Base-by-base conservation (phyloP, 2,888 invertebrate species). In the Apamea crenata region DNA sequence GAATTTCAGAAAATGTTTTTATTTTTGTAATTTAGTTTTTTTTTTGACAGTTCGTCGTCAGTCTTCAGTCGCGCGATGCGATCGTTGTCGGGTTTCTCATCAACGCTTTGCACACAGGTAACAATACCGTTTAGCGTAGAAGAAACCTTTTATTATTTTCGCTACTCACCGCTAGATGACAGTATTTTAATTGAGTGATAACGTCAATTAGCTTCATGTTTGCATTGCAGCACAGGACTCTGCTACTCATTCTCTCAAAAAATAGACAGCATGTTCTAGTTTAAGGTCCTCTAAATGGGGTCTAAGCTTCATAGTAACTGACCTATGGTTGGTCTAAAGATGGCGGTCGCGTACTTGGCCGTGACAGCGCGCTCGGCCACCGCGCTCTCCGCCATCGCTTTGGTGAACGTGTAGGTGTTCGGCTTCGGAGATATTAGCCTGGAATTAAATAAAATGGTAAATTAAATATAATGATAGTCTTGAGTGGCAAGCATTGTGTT, bases 381-480 rank as follows among this genome's bases (percentile, higher is more conserved):
- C 56, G 98, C 97, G 80, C 98, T 97, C 93, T 99, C 99, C 0
- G 98, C 98, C 89, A 99, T 94, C 66, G 98, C 98, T 94, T 99
- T 99, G 0, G 99, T 98, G 94, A 98, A 99, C 0, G 98, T 98
- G 93, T 99, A 99, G 0, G 99, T 99, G 93, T 99, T 99, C 0
- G 99, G 99, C 86, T 98, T 98, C 8, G 96, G 90, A 0, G 82
- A 40, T 72, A 91, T 87, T 5, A 85, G 67, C 47, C 89, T 90
- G 82, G 5, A 25, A 71, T 25, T 4, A 50, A 47, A 71, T 36
- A 0, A 21, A 74, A n/a, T 25, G n/a, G 14, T 59, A 8, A 16
- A 66, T n/a, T 8, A 36, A 40, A 63, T 47, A 1, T 4, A 50
- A 21, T 36, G 1, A 1, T 21, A 21, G n/a, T 50, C 32, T 8